phyloP scores from a whole-genome alignment of 1,140 invertebrate species.

The Hypothenemus hampei region DNA sequence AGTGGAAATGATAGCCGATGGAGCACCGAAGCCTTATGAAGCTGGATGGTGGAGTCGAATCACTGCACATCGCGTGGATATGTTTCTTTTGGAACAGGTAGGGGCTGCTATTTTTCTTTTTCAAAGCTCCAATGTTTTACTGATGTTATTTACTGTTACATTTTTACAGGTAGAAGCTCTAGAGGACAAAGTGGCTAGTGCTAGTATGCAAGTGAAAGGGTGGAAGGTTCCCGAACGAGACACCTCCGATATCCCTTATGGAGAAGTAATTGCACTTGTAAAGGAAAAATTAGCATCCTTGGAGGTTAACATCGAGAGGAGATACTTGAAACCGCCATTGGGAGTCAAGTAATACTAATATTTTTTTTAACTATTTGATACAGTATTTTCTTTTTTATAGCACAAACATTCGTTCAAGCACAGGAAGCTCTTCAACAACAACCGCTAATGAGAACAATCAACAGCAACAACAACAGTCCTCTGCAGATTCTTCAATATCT shows the following conservation, averaged over 20 bases:
- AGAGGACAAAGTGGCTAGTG: constrained; percentile 87
- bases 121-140: neutral
- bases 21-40: constrained; percentile 56
- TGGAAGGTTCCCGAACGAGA: constrained; percentile 72
- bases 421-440: constrained; percentile 44
- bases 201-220: constrained; percentile 90
- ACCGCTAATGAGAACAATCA: neutral
- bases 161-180: constrained; percentile 67
- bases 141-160: neutral
- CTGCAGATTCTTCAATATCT: constrained; percentile 37
- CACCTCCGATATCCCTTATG: constrained; percentile 51
- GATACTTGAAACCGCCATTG: constrained; percentile 91
- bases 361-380: neutral
- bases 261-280: constrained; percentile 64
- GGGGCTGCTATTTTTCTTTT: neutral
- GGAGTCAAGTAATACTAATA: constrained; percentile 58
- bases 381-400: neutral
- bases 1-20: constrained; percentile 43
- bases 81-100: constrained; percentile 72
- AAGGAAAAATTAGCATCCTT: constrained; percentile 74
- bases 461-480: constrained; percentile 44
- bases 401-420: constrained; percentile 41
- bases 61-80: constrained; percentile 73
- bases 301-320: constrained; percentile 84
- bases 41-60: constrained; percentile 63